Conservation (phyloP, 2,797 vertebrate genomes). For the Sebastes diploproa region DNA sequence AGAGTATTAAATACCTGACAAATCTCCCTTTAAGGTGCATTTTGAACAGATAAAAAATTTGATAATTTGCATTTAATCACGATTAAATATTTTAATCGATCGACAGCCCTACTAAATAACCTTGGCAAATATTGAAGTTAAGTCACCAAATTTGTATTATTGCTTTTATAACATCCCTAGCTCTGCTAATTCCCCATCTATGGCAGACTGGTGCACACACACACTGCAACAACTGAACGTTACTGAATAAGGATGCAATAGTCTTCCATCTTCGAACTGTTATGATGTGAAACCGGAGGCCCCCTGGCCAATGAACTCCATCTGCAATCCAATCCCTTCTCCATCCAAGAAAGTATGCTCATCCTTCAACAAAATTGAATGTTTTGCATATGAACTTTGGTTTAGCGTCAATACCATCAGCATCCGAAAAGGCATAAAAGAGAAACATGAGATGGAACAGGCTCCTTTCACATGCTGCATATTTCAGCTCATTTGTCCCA, state of each 20-base stretch:
- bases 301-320: slow-evolving; percentile 49
- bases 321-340: slow-evolving; percentile 69
- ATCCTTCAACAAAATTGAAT: slow-evolving; percentile 72
- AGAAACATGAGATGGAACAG: slow-evolving; percentile 78
- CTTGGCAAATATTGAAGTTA: background rate
- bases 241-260: slow-evolving; percentile 29
- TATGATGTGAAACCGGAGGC: slow-evolving; percentile 63
- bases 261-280: slow-evolving; percentile 53
- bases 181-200: slow-evolving; percentile 1
- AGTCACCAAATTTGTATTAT: background rate
- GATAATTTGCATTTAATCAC: too few species aligned
- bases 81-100: too few species aligned
- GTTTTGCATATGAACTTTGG: slow-evolving; percentile 68
- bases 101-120: background rate
- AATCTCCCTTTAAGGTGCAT: too few species aligned
- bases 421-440: slow-evolving; percentile 73
- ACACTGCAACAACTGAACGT: slow-evolving; percentile 4
- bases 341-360: slow-evolving; percentile 56
- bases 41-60: too few species aligned
- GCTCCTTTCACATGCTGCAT: slow-evolving; percentile 61
- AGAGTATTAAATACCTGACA: too few species aligned
- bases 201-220: slow-evolving; percentile 1
- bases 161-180: background rate
- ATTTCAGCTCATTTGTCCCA: slow-evolving; percentile 79
- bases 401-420: slow-evolving; percentile 76